Evolutionary conservation across 2,888 invertebrate species (phyloP), one percentile per base, ranked within the genome.

Genomic region (Brenthis hecate): DNA sequence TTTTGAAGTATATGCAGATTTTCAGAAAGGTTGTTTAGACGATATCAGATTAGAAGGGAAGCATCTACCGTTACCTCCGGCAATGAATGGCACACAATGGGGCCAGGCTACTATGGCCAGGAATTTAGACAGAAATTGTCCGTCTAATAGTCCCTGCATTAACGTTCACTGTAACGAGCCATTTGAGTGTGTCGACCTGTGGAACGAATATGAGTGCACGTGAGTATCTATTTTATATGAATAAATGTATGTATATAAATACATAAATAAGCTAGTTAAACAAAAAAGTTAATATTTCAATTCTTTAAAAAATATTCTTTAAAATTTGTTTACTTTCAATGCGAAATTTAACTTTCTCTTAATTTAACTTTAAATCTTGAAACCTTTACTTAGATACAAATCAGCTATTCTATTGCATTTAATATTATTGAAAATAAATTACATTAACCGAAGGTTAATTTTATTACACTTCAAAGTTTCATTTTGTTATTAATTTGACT

Each of bases 141-240:
- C 97, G 14, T 98, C 98, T 3, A 98, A 98, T 81, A 98, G 98
- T 83, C 98, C 98, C 2, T 99, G 99, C 84, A 97, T 97, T 76
- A 97, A 98, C 86, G 97, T 98, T 53, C 97, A 98, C 81, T 99
- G 99, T 84, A 96, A 97, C 0, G 97, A 97, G 81, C 98, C 97
- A 13, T 98, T 98, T 86, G 98, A 98, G 81, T 99, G 98, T 90
- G 97, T 98, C 74, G 99, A 98, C 91, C 95, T 99, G 14, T 99
- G 99, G 99, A 99, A 99, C 88, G 97, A 98, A 89, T 98, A 98
- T 83, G 98, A 99, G 87, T 99, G 99, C 98, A 98, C 98, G 98
- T 99, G 93, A 96, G 98, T 96, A 85, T 78, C 64, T 58, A 51
- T 66, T 51, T n/a, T 13, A 11, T 43, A 43, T 43, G 11, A 43